Evolutionary conservation across 2,888 invertebrate species (phyloP).

Genomic region (Dryobotodes eremita): DNA sequence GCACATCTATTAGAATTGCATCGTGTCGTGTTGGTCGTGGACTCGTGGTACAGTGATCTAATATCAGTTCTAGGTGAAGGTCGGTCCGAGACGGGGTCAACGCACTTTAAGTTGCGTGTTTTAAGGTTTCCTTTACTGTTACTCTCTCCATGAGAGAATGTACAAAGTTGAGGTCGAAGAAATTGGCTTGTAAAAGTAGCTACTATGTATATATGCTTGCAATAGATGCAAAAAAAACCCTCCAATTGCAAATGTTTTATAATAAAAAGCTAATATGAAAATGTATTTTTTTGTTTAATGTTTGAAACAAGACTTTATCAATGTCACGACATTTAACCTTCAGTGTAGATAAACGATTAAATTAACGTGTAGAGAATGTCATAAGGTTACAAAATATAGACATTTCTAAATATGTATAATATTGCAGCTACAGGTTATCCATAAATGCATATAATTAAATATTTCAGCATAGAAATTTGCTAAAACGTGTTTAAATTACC

Average conservation of each 20-base stretch:
- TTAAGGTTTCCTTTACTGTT: constrained; percentile 14
- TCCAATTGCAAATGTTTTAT: neutral
- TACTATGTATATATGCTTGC: neutral
- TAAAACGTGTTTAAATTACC: neutral
- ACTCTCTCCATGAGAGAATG: constrained; percentile 26
- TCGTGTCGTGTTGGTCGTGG: constrained; percentile 20
- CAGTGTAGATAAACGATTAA: neutral
- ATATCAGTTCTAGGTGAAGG: constrained; percentile 63
- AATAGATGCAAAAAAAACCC: neutral
- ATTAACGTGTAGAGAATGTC: neutral
- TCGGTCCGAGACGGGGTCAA: constrained; percentile 27
- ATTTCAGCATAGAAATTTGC: too few species aligned
- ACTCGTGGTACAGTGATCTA: constrained; percentile 46
- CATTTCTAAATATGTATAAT: neutral
- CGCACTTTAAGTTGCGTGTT: constrained; percentile 21
- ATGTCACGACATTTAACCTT: constrained; percentile 1
- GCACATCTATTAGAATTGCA: constrained; percentile 30
- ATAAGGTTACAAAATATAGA: neutral
- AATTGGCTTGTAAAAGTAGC: constrained; percentile 15
- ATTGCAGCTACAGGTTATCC: neutral
- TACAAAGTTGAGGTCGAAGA: constrained; percentile 20
- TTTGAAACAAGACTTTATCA: neutral
- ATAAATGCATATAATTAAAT: neutral
- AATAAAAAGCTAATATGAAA: too few species aligned
- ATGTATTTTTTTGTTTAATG: neutral